Percentiles rank a stretch among this genome's conserved stretches.
These are phyloP conservation scores for Caenorhabditis brenneri DNA, from an alignment of 1,140 invertebrate genomes.

Conservation along the genomic window DNA sequence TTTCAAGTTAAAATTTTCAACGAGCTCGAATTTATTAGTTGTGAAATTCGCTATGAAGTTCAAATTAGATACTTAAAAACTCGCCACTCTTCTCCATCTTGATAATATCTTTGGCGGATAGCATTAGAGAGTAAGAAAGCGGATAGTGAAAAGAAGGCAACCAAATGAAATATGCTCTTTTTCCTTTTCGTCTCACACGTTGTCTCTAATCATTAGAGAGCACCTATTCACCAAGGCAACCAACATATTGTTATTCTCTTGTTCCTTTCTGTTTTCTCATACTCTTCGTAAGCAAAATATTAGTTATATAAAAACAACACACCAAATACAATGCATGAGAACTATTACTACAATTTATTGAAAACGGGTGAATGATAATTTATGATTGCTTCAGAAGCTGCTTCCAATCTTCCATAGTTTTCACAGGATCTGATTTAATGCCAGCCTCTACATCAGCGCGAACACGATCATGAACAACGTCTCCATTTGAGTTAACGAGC, in stretches of 20 bases:
- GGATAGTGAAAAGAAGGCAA: background rate
- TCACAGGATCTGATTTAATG: conserved; percentile 40
- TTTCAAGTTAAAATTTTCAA: no score
- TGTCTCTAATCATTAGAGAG: background rate
- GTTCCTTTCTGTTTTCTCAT: no score
- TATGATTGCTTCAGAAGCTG: conserved; percentile 13
- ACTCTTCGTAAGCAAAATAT: no score
- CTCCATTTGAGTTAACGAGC: conserved; percentile 48
- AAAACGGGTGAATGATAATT: no score
- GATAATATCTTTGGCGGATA: background rate
- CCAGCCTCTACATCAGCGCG: conserved; percentile 52
- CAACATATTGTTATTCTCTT: background rate
- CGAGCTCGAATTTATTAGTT: no score
- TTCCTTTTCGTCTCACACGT: background rate
- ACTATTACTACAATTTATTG: no score
- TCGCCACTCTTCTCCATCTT: background rate
- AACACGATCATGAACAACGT: conserved; percentile 48
- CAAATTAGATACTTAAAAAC: background rate
- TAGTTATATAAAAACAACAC: no score
- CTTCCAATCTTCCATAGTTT: conserved; percentile 32
- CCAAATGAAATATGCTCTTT: background rate
- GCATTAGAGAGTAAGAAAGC: background rate
- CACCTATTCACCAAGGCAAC: background rate
- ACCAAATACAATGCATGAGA: no score
- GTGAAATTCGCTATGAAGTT: no score